Evolutionary conservation across 92 coral and sea anemone species (phyloP), one percentile per base, ranked within the genome.

Genomic region (Palythoa grandis): DNA sequence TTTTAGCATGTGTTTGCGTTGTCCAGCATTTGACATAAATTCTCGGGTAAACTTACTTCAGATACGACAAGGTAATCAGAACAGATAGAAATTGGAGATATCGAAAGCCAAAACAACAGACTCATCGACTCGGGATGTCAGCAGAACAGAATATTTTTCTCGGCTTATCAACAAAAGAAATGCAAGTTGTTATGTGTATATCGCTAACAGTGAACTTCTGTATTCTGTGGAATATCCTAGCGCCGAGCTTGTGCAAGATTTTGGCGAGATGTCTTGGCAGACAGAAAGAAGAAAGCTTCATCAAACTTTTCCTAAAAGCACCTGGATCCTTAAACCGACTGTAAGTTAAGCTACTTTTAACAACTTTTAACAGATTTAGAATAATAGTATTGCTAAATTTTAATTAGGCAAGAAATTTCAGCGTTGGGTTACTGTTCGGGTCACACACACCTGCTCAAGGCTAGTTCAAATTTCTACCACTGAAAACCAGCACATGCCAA

Each of bases 181-280:
- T 78, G 37, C 92, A 92, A 71, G 82, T 92, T 50, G 39, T 90
- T 16, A 66, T 92, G 2, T 77, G 70, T 74, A 89, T 88, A 22
- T 96, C 98, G 35, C 35, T 93, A 71, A 96, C 98, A 7, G 88
- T 95, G 5, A 96, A 96, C 83, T 82, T 93, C 76, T 96, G 98
- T 66, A 88, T 94, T 56, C 79, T 92, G 11, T 90, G 89, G 77
- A 84, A 92, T 38, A 71, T 93, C 1, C 19, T 71, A 71, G 68
- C 87, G 56, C 96, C 98, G 48, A 79, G 86, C 72, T 13, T 89
- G 52, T 92, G 93, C 47, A 89, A 80, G 16, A 39, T 70, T 17
- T 24, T 92, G 40, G 70, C 86, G 63, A 67, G 79, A 82, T 86
- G 88, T 37, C 76, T 72, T 22, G 29, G 86, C 25, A 82, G 68